Base-by-base conservation (phyloP, 2,113 vertebrate species). In the Malurus cyaneus region DNA sequence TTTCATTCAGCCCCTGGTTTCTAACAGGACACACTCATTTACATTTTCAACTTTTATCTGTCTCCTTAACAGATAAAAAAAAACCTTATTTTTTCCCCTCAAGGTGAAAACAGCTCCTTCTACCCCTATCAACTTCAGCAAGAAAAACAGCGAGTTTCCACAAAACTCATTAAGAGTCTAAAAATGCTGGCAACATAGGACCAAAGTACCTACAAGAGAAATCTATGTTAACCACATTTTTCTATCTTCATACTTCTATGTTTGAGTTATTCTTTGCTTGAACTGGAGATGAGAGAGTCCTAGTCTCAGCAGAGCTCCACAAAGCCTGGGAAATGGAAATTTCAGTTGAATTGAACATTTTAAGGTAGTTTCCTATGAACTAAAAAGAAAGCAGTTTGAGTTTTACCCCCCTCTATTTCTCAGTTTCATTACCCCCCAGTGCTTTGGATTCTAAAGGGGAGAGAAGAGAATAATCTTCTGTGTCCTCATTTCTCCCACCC, bases 401-500 rank as follows among this genome's bases (percentile, higher is more conserved):
- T 3, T 56, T 62, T 73, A 39, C 39, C 2, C 15, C 19, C 41
- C 11, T 56, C 25, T 60, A 36, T n/a, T 79, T 73, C 72, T 52
- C 36, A 47, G n/a, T 59, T 96, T 94, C 64, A 62, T 57, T 74
- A 80, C 67, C 42, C 65, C 36, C 54, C 84, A 65, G 57, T 88
- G 54, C 64, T 94, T 94, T 85, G 83, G 77, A 89, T 88, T 94
- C 79, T 70, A 74, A 54, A 88, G 16, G 12, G 61, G 34, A 92
- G 72, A 67, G 19, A 82, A 93, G 47, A 79, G 24, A 76, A 34
- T 53, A 82, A 77, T 94, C 80, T 78, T 90, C 26, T 23, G 71
- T 87, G 70, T 81, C 65, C 65, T 97, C 88, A 86, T 95, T 97
- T 96, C 91, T 92, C 53, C 70, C 77, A 85, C 24, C 24, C 71